Conservation (phyloP, 2,888 invertebrate genomes). For the Phorcus lineatus region DNA sequence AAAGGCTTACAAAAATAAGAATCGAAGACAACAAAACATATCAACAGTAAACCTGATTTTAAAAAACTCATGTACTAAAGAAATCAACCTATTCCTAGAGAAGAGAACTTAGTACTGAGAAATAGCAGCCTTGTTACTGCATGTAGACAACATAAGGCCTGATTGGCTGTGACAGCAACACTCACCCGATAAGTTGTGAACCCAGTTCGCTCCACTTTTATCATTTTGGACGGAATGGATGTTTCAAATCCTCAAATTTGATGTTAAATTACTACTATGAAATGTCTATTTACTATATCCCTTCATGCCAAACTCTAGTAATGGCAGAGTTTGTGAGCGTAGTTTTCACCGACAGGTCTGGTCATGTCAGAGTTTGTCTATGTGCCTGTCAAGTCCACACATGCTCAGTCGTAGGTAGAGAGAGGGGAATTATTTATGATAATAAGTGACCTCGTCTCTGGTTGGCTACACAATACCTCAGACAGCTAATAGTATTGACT, state of each 20-base stretch:
- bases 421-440: constrained; percentile 5
- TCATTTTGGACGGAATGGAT: constrained; percentile 56
- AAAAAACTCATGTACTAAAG: no score
- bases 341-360: constrained; percentile 25
- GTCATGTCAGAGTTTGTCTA: neutral
- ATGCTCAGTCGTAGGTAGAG: constrained; percentile 6
- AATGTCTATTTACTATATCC: neutral
- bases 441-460: neutral
- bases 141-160: neutral
- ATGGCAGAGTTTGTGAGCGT: constrained; percentile 21
- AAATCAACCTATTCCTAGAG: neutral
- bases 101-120: neutral
- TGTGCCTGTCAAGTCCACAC: neutral
- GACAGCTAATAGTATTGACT: neutral
- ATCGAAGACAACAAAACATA: neutral
- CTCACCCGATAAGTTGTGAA: constrained; percentile 69
- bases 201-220: constrained; percentile 67
- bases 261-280: neutral
- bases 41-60: neutral
- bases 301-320: constrained; percentile 14
- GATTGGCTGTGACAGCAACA: constrained; percentile 27
- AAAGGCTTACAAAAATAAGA: no score
- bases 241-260: constrained; percentile 6
- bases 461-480: neutral
- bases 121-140: neutral